These are phyloP conservation scores for Actenoides lindsayi DNA, from an alignment of 2,113 vertebrate genomes.

Conservation along the genomic window DNA sequence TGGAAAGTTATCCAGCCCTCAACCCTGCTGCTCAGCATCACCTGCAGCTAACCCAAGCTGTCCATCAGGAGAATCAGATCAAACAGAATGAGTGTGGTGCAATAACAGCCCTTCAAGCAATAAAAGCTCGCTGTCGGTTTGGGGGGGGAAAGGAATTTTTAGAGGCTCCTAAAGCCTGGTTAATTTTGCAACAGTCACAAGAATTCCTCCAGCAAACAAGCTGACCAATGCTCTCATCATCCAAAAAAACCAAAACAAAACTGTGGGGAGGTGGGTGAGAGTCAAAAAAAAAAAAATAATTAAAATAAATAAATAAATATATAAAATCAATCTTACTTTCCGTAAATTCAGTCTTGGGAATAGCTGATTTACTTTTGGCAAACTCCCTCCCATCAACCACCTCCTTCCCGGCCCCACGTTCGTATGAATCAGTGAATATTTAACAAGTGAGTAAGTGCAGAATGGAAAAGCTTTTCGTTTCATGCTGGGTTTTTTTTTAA, in stretches of 20 bases:
- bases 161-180: not conserved
- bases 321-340: not conserved
- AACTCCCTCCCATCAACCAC: not conserved
- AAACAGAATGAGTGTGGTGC: accelerated
- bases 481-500: not conserved
- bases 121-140: not conserved
- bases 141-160: not conserved
- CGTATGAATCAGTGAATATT: not conserved
- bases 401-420: not conserved
- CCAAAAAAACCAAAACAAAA: not conserved
- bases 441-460: not conserved
- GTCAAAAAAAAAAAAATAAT: not conserved
- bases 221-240: not conserved
- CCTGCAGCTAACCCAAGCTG: not conserved
- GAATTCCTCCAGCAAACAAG: not conserved
- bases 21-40: not conserved
- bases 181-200: not conserved
- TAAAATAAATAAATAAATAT: too few relatives aligned
- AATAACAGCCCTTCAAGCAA: not conserved
- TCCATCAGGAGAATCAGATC: not conserved
- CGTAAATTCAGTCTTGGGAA: not conserved
- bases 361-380: not conserved
- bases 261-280: not conserved
- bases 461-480: not conserved
- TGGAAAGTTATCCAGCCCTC: not conserved